Base-by-base conservation (phyloP, 2,797 vertebrate genomes). In the Epinephelus malabaricus region DNA sequence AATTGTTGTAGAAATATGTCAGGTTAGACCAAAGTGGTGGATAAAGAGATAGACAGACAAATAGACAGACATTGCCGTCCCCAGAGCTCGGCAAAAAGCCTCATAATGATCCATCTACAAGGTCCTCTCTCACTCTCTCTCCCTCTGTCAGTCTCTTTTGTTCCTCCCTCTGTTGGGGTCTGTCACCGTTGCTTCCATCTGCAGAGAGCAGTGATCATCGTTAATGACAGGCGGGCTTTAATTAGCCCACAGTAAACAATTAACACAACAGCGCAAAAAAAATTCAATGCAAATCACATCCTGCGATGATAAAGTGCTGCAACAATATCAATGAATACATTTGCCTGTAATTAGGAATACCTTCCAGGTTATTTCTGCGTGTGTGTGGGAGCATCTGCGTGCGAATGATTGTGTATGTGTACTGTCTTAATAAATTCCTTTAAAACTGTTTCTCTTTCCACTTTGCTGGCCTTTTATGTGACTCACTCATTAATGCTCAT, bases 231-330 rank as follows among this genome's bases (percentile, higher is more conserved):
- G 68, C 88, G 43, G 79, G 72, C 79, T 89, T 92, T 95, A 96
- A 95, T 96, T 95, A 95, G 92, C 91, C 89, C 73, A 49, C 86
- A 85, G 92, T 92, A 94, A 95, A 95, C 93, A 95, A 95, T 95
- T 95, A 95, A 91, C 90, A 89, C 87, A 84, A 90, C 86, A 80
- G 84, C 67, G 81, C 73, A 71, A 51, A 38, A 69, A 67, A 54
- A 81, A 90, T 93, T 90, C 87, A 90, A 93, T 94, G 93, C 93
- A 92, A 93, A 95, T 94, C 88, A 92, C 89, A 93, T 89, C 88
- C 88, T 86, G 73, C 84, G 58, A 78, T 78, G 91, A 94, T 92
- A 92, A 94, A 92, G 88, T 84, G 80, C 87, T 59, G 80, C 87
- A 69, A 88, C 90, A 92, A 89, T 94, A 92, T 92, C 82, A 86